Conservation (phyloP, 37 sponge, comb jelly and placozoan genomes). For the Halichondria panicea region DNA sequence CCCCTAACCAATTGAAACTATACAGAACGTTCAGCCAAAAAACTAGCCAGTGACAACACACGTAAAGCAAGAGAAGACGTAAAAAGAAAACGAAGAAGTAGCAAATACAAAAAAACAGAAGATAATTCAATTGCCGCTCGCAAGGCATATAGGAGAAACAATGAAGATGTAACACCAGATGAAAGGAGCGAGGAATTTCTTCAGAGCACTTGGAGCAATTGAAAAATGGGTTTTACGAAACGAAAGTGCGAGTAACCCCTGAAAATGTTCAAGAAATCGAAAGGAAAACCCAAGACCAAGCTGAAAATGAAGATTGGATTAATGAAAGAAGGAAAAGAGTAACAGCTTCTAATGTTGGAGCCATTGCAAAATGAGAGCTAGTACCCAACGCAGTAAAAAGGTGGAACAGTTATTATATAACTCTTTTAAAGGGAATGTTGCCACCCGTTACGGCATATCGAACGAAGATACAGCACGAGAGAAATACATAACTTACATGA, state of each 20-base stretch:
- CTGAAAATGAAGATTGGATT: constrained; percentile 13
- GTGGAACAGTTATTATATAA: constrained; percentile 25
- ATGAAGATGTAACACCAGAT: constrained; percentile 9
- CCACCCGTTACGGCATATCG: constrained; percentile 19
- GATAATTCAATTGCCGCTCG: constrained; percentile 4
- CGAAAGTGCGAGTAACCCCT: constrained; percentile 11
- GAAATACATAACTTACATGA: constrained; percentile 12
- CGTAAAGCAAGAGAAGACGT: constrained; percentile 11
- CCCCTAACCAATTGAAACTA: neutral
- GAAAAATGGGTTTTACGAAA: constrained; percentile 4
- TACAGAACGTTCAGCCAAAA: neutral
- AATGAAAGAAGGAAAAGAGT: constrained; percentile 50
- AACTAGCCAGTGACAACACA: neutral
- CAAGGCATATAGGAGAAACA: constrained; percentile 25
- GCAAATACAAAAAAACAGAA: constrained; percentile 13
- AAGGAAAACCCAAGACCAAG: too few species aligned
- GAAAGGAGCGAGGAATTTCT: constrained; percentile 3
- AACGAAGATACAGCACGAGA: constrained; percentile 11
- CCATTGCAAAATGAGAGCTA: constrained; percentile 25
- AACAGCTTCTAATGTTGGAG: constrained; percentile 38
- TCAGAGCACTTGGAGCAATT: constrained; percentile 2
- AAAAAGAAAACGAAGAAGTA: constrained; percentile 11
- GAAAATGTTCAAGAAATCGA: neutral
- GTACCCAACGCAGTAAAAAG: constrained; percentile 38
- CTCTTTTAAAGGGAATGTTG: constrained; percentile 21